Evolutionary conservation across 2,113 vertebrate genomes (phyloP).

Genomic region (Agapornis roseicollis): DNA sequence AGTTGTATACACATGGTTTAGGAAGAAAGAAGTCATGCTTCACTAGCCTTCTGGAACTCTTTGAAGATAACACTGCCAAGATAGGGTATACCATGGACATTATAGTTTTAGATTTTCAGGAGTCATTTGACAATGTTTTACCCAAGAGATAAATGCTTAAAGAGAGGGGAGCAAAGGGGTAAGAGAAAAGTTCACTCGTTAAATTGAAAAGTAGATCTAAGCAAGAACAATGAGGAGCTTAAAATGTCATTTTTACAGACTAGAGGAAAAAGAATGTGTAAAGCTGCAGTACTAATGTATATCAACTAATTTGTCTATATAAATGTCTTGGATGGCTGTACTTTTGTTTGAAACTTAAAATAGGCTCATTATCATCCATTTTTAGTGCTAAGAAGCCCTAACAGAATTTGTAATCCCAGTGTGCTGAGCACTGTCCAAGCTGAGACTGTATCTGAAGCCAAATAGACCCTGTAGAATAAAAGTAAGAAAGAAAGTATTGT

Average conservation of each 20-base stretch:
- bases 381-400: background rate
- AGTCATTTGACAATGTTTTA: slow-evolving; percentile 48
- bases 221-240: slow-evolving; percentile 4
- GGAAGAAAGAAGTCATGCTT: slow-evolving; percentile 41
- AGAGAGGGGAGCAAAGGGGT: slow-evolving; percentile 35
- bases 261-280: background rate
- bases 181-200: slow-evolving; percentile 36
- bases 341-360: background rate
- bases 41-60: slow-evolving; percentile 57
- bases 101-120: slow-evolving; percentile 40
- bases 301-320: background rate
- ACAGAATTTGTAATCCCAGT: background rate
- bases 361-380: background rate
- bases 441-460: background rate
- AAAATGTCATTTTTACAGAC: background rate
- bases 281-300: background rate
- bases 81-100: background rate
- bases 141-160: slow-evolving; percentile 43
- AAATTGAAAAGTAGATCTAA: slow-evolving; percentile 36
- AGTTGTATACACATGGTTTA: slow-evolving; percentile 25
- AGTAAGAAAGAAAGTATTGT: background rate
- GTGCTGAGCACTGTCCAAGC: background rate
- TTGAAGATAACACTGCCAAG: slow-evolving; percentile 61
- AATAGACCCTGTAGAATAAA: background rate
- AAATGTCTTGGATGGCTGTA: background rate